phyloP scores from a whole-genome alignment of 2,888 invertebrate species.

The Crossocerus cetratus region DNA sequence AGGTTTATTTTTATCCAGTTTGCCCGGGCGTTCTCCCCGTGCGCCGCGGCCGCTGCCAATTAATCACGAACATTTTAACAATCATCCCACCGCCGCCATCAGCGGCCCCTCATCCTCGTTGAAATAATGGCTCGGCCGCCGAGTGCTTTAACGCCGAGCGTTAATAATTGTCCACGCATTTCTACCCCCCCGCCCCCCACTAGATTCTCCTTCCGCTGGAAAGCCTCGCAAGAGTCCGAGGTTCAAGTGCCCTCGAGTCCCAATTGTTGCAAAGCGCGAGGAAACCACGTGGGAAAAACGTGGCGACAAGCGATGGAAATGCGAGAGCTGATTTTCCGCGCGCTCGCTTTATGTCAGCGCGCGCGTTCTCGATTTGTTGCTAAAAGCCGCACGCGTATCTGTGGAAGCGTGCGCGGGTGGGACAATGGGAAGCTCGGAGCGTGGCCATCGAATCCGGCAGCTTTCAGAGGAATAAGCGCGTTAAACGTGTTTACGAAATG shows the following conservation, averaged over 20 bases:
- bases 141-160: conserved; percentile 18
- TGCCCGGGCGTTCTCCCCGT: conserved; percentile 49
- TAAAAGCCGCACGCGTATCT: too few relatives aligned
- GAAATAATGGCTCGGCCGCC: conserved; percentile 25
- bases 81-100: conserved; percentile 33
- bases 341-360: too few relatives aligned
- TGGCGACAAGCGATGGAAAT: too few relatives aligned
- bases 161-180: conserved; percentile 55
- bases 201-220: not conserved
- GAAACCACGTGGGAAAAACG: too few relatives aligned
- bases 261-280: too few relatives aligned
- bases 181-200: conserved; percentile 21
- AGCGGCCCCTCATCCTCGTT: conserved; percentile 7
- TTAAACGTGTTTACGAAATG: conserved; percentile 57
- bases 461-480: conserved; percentile 44
- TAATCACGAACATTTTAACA: conserved; percentile 59
- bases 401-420: too few relatives aligned
- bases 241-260: too few relatives aligned
- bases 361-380: too few relatives aligned
- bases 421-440: too few relatives aligned
- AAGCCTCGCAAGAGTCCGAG: too few relatives aligned
- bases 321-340: too few relatives aligned
- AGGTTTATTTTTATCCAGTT: conserved; percentile 32
- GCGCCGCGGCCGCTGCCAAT: conserved; percentile 51
- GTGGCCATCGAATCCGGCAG: not conserved